Evolutionary conservation across 2,113 vertebrate species (phyloP).

Genomic region (Carassius auratus): DNA sequence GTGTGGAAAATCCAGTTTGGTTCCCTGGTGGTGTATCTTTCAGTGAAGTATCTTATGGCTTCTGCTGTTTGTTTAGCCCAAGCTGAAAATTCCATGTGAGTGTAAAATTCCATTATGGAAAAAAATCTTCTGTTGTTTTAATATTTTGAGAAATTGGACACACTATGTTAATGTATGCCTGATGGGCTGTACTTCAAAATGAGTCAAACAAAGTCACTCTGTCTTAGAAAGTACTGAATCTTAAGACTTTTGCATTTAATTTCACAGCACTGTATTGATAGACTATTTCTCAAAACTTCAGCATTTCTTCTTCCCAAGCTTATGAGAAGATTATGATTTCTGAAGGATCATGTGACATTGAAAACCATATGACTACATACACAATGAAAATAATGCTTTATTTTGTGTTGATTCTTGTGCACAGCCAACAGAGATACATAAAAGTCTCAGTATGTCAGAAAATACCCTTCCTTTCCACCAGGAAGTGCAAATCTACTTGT

Average conservation of each 20-base stretch:
- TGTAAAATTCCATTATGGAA: conserved; percentile 40
- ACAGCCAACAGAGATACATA: too few relatives aligned
- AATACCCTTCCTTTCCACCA: neutral
- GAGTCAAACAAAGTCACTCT: neutral
- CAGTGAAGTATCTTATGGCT: conserved; percentile 24
- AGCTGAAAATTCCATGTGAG: conserved; percentile 30
- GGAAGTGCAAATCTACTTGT: neutral
- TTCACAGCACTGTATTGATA: neutral
- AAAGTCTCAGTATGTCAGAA: too few relatives aligned
- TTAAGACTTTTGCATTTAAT: neutral
- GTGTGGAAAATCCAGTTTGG: conserved; percentile 46
- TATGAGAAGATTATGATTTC: too few relatives aligned
- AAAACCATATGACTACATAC: too few relatives aligned
- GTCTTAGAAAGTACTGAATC: neutral
- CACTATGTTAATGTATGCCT: neutral
- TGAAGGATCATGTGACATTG: too few relatives aligned
- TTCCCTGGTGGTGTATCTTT: conserved; percentile 9
- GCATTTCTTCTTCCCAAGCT: neutral
- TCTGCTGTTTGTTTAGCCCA: conserved; percentile 29
- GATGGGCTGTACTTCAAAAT: neutral
- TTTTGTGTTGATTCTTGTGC: too few relatives aligned
- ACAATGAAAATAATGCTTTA: too few relatives aligned
- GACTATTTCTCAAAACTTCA: neutral
- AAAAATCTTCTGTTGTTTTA: conserved; percentile 34
- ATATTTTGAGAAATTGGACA: conserved; percentile 33